Evolutionary conservation across 2,888 invertebrate genomes (phyloP), one percentile per base, ranked within the genome.

Genomic region (Lepetodrilus schrolli): DNA sequence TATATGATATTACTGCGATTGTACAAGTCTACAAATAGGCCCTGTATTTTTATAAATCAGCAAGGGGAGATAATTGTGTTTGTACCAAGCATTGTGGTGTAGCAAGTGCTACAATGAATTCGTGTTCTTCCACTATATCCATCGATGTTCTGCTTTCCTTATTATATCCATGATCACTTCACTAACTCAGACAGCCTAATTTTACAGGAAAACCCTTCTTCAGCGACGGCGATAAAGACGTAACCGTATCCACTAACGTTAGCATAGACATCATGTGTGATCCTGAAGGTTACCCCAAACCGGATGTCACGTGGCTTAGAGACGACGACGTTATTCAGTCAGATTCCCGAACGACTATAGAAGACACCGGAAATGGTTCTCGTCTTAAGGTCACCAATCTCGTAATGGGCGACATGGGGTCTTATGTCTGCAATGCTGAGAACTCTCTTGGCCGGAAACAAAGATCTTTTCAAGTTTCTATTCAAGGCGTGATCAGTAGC

Each of bases 201-300:
- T 1, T 50, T 74, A 4, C 65, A 75, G 75, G 72, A 4, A 69
- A 72, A 43, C 75, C 75, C 2, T 72, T 72, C 37, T 50, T 74
- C 17, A 26, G 66, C 4, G 34, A 30, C 5, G 21, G 34, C 2
- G 20, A 72, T 2, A 20, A 43, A 4, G 37, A 30, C 5, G 38
- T 76, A 36, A 43, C 30, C 13, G 49, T 66, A 2, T 10, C 26
- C 26, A 20, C 58, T 36, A 76, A 76, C 70, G 96, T 96, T 91
- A 94, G 94, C 88, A 91, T 96, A 83, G 93, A 93, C 89, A 92
- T 97, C 81, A 91, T 92, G 80, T 97, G 97, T 92, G 87, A 90
- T 74, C 93, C 94, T 72, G 87, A 92, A 79, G 95, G 95, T 85
- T 93, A 92, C 87, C 94, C 95, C 74, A 92, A 92, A 82, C 93